phyloP scores from a whole-genome alignment of 2,888 invertebrate genomes.

The Habroteleia sp. region DNA sequence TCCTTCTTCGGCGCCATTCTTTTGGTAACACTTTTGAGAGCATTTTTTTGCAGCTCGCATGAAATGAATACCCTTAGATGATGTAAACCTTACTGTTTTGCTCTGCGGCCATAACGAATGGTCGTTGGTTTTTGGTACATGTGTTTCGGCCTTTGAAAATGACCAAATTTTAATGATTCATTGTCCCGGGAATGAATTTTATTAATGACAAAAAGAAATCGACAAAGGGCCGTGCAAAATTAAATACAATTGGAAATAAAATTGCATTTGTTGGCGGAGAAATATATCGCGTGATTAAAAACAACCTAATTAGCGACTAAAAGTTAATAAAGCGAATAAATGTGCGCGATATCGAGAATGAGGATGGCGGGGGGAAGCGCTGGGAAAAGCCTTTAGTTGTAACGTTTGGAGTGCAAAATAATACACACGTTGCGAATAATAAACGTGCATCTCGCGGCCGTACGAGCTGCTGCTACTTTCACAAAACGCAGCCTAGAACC shows the following conservation, averaged over 20 bases:
- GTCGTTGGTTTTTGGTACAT: too few relatives aligned
- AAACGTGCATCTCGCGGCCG: slow-evolving; percentile 31
- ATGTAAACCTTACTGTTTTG: too few relatives aligned
- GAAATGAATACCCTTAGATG: too few relatives aligned
- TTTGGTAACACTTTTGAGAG: too few relatives aligned
- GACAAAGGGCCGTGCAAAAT: too few relatives aligned
- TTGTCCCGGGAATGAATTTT: too few relatives aligned
- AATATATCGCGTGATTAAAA: slow-evolving; percentile 8
- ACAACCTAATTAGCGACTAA: slow-evolving; percentile 33
- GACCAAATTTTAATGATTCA: too few relatives aligned
- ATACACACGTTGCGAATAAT: slow-evolving; percentile 50
- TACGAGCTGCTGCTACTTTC: slow-evolving; percentile 30
- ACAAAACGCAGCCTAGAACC: slow-evolving; percentile 49
- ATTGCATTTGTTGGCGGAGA: not conserved
- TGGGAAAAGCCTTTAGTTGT: slow-evolving; percentile 20
- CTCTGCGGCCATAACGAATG: too few relatives aligned
- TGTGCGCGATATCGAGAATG: slow-evolving; percentile 7
- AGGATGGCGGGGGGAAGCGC: slow-evolving; percentile 2
- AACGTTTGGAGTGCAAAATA: slow-evolving; percentile 26
- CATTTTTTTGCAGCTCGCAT: too few relatives aligned
- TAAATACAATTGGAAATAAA: not conserved
- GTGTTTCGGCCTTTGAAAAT: too few relatives aligned
- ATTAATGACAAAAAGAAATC: too few relatives aligned
- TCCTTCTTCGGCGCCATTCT: too few relatives aligned
- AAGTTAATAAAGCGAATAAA: slow-evolving; percentile 29